A percentile compares a stretch with the other conserved stretches of the same genome.
Conservation (phyloP, 1,140 invertebrate species). For the Drosophila athabasca region DNA sequence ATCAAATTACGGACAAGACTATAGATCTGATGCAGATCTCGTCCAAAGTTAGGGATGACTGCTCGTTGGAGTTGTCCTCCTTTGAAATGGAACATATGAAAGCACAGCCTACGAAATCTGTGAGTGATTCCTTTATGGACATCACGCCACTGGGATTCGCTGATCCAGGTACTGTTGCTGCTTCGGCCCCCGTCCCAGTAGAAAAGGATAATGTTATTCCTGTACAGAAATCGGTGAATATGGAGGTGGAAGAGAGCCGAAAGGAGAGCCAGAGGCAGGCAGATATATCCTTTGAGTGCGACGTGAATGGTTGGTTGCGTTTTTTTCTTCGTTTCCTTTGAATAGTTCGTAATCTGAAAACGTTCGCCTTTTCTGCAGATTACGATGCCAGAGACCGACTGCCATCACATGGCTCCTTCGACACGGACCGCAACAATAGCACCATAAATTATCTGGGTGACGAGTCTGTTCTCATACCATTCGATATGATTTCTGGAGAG, state of each 20-base stretch:
- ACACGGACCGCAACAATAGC: slow-evolving; percentile 7
- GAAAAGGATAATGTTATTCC: slow-evolving; percentile 20
- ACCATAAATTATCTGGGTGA: slow-evolving; percentile 34
- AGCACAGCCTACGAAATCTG: neutral
- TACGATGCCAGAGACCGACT: neutral
- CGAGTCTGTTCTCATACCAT: slow-evolving; percentile 53
- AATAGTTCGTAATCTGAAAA: neutral
- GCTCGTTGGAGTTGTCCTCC: neutral
- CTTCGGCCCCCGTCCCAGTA: neutral
- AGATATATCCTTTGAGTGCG: slow-evolving; percentile 6
- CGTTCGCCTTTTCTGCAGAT: neutral
- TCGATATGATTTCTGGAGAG: slow-evolving; percentile 52
- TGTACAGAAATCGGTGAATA: slow-evolving; percentile 6
- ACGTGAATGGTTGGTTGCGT: slow-evolving; percentile 16
- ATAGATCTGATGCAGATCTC: slow-evolving; percentile 43
- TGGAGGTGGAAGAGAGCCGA: slow-evolving; percentile 3
- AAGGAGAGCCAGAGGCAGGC: slow-evolving; percentile 6
- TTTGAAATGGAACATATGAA: neutral
- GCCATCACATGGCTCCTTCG: neutral
- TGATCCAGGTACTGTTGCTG: too few species aligned
- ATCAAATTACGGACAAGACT: slow-evolving; percentile 47
- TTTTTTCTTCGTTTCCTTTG: too few species aligned
- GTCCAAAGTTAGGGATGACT: neutral
- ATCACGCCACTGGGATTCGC: slow-evolving; percentile 27
- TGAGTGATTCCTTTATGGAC: slow-evolving; percentile 39